These are phyloP conservation scores for Sus scrofa DNA, from an alignment of 2,113 vertebrate genomes.

Conservation along the genomic window DNA sequence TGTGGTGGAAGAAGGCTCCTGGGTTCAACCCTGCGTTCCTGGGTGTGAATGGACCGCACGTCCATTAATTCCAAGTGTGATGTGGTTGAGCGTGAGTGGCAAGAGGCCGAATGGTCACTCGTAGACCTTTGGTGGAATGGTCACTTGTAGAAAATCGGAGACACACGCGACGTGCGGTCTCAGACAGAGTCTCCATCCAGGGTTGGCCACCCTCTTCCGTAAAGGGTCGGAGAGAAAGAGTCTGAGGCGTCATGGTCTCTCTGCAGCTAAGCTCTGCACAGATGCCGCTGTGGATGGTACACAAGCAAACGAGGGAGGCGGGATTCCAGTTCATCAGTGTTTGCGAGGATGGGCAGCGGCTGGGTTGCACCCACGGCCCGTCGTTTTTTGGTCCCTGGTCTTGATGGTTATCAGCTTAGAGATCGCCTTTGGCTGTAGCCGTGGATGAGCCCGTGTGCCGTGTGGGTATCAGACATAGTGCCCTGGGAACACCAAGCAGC, in stretches of 20 bases:
- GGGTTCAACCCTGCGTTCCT: not conserved
- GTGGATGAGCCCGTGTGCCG: not conserved
- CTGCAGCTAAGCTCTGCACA: too few species aligned
- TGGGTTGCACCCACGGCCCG: not conserved
- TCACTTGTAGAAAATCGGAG: not conserved
- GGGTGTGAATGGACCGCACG: not conserved
- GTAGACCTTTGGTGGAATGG: not conserved
- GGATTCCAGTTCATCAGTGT: not conserved
- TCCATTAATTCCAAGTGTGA: not conserved
- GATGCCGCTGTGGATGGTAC: not conserved
- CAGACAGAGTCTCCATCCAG: not conserved
- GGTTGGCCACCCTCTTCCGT: not conserved
- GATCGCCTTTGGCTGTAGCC: not conserved
- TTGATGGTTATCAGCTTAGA: not conserved
- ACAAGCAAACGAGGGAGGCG: accelerated
- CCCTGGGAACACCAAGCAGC: not conserved
- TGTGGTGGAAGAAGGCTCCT: too few species aligned
- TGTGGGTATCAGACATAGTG: not conserved
- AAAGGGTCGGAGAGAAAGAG: not conserved
- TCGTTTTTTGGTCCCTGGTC: not conserved
- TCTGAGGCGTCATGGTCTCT: not conserved
- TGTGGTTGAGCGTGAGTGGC: too few species aligned
- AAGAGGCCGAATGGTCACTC: not conserved
- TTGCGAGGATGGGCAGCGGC: not conserved
- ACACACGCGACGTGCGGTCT: not conserved